Evolutionary conservation across 2,888 invertebrate genomes (phyloP).

Genomic region (Pteria penguin): DNA sequence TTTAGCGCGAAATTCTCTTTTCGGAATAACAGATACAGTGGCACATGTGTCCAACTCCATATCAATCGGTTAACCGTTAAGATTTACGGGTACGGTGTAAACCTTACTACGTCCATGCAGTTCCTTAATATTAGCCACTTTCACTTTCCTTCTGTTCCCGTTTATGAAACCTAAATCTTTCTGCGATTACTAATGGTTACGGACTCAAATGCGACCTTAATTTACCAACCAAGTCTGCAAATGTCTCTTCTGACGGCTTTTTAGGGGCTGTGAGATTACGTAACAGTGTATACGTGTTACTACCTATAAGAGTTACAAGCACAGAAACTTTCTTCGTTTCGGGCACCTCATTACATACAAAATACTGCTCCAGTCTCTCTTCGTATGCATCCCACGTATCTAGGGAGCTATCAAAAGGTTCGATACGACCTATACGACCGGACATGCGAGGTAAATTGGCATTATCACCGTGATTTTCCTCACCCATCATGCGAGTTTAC

Average conservation of each 20-base stretch:
- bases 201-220: constrained; percentile 15
- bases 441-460: background rate
- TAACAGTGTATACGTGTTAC: constrained; percentile 21
- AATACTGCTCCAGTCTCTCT: constrained; percentile 22
- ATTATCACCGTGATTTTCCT: background rate
- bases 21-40: background rate
- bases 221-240: background rate
- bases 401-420: background rate
- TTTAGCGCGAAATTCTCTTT: background rate
- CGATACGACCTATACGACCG: constrained; percentile 22
- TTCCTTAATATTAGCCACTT: constrained; percentile 1
- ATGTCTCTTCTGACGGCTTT: constrained; percentile 28
- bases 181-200: constrained; percentile 20
- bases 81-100: background rate
- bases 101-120: no score
- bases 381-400: constrained; percentile 22
- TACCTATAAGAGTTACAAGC: constrained; percentile 18
- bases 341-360: constrained; percentile 17
- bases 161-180: constrained; percentile 27
- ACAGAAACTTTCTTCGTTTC: constrained; percentile 19
- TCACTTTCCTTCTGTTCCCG: constrained; percentile 18
- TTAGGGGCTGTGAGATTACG: constrained; percentile 14
- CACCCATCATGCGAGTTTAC: no score
- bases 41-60: constrained; percentile 16
- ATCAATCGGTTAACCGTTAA: background rate